Base-by-base conservation (phyloP, 1,140 invertebrate genomes). In the Bombyx mandarina region DNA sequence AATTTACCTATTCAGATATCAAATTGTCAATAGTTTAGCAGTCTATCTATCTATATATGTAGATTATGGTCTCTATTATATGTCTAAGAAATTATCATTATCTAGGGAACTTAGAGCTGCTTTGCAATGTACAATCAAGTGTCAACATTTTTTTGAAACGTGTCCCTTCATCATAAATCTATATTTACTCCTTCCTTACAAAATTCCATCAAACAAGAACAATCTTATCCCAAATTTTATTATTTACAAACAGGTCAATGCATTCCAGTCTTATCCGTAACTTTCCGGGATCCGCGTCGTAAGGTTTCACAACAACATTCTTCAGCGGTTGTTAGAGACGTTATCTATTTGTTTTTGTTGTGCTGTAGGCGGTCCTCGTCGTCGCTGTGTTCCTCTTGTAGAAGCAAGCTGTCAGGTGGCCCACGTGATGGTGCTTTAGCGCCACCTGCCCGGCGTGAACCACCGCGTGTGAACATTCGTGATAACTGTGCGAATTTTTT, bases 401-500 rank as follows among this genome's bases (percentile, higher is more conserved):
- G 72, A 8, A 90, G 86, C 60, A 90, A 69, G 22, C 89, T 88
- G 71, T 90, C 90, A 6, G 90, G 86, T 8, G 76, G 84, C 1
- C 76, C 83, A 1, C 76, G 71, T 1, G 77, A 67, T 0, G 78
- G 74, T 6, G 88, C 86, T 2, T 89, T 73, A 57, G 91, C 88
- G 35, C 88, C 88, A 58, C 89, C 89, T n/a, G 89, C 91, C n/a
- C 88, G 89, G 47, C 90, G 88, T 60, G 93, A 92, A 77, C 93
- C 94, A 52, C 90, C 89, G 45, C 94, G 90, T 5, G 92, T 92
- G 73, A 96, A 95, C 60, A 95, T 93, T 66, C 92, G 89, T 3
- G 94, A 94, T 58, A 95, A 84, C 77, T 95, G 94, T 45, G 94
- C 91, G 84, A 95, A 95, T 83, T 95, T 96, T 73, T 93, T 93